Base-by-base conservation (phyloP, 1,140 invertebrate species). In the Plectrocnemia conspersa region DNA sequence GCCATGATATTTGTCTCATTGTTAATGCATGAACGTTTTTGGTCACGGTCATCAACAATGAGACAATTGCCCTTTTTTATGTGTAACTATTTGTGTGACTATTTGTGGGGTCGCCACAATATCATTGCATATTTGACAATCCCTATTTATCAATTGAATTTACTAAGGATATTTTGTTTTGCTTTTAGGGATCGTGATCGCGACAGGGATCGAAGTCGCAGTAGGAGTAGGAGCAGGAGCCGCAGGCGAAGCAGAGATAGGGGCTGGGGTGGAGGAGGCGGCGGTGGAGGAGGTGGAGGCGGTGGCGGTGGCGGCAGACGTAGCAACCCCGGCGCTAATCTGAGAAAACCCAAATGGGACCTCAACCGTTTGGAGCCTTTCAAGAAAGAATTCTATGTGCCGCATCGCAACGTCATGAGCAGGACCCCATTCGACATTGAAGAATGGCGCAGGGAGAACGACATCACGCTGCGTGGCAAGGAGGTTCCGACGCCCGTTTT, bases 361-460 rank as follows among this genome's bases (percentile, higher is more conserved):
- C 63, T 86, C 24, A 82, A 77, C 42, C 78, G 84, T 54, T 71
- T 96, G 3, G 85, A 86, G 52, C 86, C 89, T 4, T 94, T 97
- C 72, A 88, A 92, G 65, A 96, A 96, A 76, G 89, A 94, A 65
- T 97, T 97, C 67, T 97, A 96, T 68, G 72, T 85, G 57, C 90
- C 92, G 38, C 84, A 86, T 66, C 78, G 82, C 2, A 77, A 81
- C 46, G 87, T 93, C 21, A 72, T 83, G 55, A 83, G 81, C 58
- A 74, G 86, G 63, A 70, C 83, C 47, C 77, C 80, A 45, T 77
- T 79, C 5, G 84, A 91, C 64, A 82, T 92, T 0, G 83, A 89
- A 63, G 78, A 78, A 45, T 93, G 84, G 72, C 75, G 87, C 46
- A 79, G 77, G 59, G 78, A 78, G 53, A 86, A 91, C 63, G 82